Conservation (phyloP, 2,888 invertebrate genomes). For the Phortica okadai region DNA sequence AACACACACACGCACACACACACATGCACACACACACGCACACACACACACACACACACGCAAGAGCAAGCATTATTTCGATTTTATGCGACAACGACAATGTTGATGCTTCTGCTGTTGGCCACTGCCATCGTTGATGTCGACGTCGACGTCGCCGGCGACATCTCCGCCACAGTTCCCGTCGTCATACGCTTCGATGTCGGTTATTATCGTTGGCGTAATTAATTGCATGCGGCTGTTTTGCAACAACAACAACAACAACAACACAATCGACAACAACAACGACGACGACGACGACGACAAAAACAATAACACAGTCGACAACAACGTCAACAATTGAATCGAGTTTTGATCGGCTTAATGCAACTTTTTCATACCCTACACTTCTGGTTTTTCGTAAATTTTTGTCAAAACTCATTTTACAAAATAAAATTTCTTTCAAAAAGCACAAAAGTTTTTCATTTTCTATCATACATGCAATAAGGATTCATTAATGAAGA, state of each 20-base stretch:
- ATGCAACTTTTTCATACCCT: too few species aligned
- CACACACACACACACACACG: neutral
- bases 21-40: neutral
- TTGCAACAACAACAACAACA: constrained; percentile 32
- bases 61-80: constrained; percentile 60
- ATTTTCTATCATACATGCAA: too few species aligned
- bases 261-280: constrained; percentile 25
- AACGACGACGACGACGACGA: neutral
- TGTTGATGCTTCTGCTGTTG: too few species aligned
- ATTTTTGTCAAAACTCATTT: too few species aligned
- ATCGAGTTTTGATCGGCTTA: too few species aligned
- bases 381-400: too few species aligned
- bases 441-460: too few species aligned
- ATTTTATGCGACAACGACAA: neutral
- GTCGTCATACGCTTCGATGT: constrained; percentile 5
- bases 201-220: neutral
- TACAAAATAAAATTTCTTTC: too few species aligned
- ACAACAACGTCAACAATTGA: too few species aligned
- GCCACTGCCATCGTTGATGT: too few species aligned
- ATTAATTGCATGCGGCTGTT: neutral
- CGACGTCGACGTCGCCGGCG: neutral
- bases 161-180: constrained; percentile 44
- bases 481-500: too few species aligned
- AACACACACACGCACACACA: neutral
- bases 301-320: constrained; percentile 1